A percentile compares a stretch with the other conserved stretches of the same genome.
Conservation (phyloP, 2,888 invertebrate species). For the Tryphoninae sp. region DNA sequence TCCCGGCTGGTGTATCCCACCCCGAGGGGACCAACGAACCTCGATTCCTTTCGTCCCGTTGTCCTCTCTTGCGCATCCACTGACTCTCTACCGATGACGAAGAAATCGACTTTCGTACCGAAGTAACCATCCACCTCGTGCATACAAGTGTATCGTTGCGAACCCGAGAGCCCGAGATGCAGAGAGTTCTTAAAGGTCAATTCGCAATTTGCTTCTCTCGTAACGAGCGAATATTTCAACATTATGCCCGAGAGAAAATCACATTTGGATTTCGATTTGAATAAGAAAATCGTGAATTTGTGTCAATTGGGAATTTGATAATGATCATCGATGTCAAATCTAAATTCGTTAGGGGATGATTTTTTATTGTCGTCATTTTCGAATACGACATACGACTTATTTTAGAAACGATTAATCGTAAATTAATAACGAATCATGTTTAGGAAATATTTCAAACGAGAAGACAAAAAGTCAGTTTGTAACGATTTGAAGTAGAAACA, state of each 20-base stretch:
- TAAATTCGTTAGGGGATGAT: no score
- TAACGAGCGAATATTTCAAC: background rate
- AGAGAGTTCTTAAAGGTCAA: background rate
- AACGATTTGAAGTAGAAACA: background rate
- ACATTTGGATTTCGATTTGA: no score
- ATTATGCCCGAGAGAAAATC: background rate
- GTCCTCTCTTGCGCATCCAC: conserved; percentile 52
- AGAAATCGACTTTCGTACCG: conserved; percentile 49
- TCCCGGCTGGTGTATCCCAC: conserved; percentile 60
- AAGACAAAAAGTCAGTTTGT: background rate
- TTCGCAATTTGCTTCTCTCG: background rate
- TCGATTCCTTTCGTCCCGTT: conserved; percentile 39
- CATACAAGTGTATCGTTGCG: conserved; percentile 63
- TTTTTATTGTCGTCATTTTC: no score
- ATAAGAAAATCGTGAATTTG: no score
- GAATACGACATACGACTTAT: no score
- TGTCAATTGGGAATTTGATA: no score
- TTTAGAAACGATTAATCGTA: no score
- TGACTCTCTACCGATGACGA: conserved; percentile 62
- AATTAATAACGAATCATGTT: no score
- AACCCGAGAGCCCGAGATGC: background rate
- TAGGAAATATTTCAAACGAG: no score
- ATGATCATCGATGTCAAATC: no score
- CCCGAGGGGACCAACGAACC: conserved; percentile 57
- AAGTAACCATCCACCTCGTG: conserved; percentile 62